Evolutionary conservation across 2,888 invertebrate species (phyloP).

Genomic region (Eutolmus rufibarbis): DNA sequence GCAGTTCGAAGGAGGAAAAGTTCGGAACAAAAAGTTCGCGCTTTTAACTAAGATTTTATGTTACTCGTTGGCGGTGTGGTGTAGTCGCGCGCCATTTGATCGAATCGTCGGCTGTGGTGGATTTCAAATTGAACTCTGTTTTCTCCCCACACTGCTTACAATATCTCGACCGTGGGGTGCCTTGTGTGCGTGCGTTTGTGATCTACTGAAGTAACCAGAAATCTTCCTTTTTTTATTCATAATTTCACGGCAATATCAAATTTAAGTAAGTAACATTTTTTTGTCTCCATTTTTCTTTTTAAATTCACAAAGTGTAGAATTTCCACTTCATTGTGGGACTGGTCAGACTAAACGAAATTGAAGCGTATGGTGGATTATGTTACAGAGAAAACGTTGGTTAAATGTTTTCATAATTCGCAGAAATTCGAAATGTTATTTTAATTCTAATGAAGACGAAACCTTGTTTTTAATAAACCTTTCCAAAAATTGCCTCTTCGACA

Average conservation of each 20-base stretch:
- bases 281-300: not conserved
- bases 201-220: conserved; percentile 10
- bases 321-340: not conserved
- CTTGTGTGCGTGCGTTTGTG: conserved; percentile 30
- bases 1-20: not conserved
- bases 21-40: not conserved
- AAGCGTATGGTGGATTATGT: not conserved
- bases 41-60: not conserved
- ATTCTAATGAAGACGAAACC: not conserved
- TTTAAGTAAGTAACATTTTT: conserved; percentile 13
- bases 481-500: not conserved
- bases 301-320: not conserved
- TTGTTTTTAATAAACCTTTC: not conserved
- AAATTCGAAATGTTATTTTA: not conserved
- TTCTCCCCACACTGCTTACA: not conserved
- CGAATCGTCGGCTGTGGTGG: not conserved
- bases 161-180: not conserved
- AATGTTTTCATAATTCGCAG: not conserved
- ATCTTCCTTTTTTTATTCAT: conserved; percentile 10
- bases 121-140: not conserved
- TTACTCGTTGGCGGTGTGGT: not conserved
- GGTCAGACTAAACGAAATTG: not conserved
- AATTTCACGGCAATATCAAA: conserved; percentile 20
- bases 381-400: not conserved
- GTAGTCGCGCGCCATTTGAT: not conserved